Base-by-base conservation (phyloP, 2,888 invertebrate species). In the Hydroisotoma schaefferi region DNA sequence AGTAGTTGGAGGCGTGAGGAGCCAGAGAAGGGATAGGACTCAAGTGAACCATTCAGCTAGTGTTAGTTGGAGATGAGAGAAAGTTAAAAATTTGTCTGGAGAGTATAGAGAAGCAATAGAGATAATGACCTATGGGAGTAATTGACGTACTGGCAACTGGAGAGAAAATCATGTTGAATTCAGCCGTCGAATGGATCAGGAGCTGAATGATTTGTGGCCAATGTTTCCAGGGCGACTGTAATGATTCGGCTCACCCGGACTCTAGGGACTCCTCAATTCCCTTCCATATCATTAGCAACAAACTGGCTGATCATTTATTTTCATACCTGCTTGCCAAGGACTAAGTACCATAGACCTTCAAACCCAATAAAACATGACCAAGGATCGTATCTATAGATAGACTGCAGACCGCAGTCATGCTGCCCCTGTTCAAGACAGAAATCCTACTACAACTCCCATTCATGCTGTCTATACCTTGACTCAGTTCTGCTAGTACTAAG, bases 121-220 rank as follows among this genome's bases (percentile, higher is more conserved):
- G 64, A 70, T 67, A 67, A 67, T 69, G 70, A 69, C 66, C 70
- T 70, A 59, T 67, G 66, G 68, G 68, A 68, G 64, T 68, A 68
- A 68, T 68, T 68, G 69, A 68, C 65, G 67, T 65, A 68, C 28
- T n/a, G n/a, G n/a, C n/a, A n/a, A n/a, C n/a, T 46, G 46, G 46
- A 46, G 26, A 49, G 52, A 55, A 55, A 57, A 48, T 15, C 54
- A 61, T 46, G 47, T 55, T 55, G 52, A 54, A 56, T 58, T 20
- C 20, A 26, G 15, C 22, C 12, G 46, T 46, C 8, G 46, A 25
- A 46, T 25, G 46, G 46, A 25, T 46, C 46, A 15, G 46, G 61
- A 46, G 49, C 59, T 28, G 60, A 60, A 66, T 66, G 63, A 66
- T 66, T 63, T 66, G 63, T 63, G 57, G 55, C 43, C 27, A 28